Base-by-base conservation (phyloP, 2,797 vertebrate genomes). In the Philypnodon macrostomus region DNA sequence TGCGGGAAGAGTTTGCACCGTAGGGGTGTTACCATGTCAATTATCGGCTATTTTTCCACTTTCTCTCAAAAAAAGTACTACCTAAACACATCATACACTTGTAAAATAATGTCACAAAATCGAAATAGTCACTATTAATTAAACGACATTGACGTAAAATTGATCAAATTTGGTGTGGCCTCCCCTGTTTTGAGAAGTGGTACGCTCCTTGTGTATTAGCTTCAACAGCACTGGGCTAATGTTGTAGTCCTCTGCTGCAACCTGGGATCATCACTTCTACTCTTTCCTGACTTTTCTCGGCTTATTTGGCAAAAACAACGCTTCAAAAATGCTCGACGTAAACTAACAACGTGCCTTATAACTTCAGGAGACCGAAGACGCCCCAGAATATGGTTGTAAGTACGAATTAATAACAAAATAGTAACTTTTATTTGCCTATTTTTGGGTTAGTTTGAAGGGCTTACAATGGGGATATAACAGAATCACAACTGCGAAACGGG, bases 381-480 rank as follows among this genome's bases (percentile, higher is more conserved):
- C 53, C 58, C 69, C 63, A 33, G 62, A 66, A 63, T 56, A 75
- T 81, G 73, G 49, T 67, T 42, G 87, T 89, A 60, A 87, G 87
- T 88, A 40, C 9, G 30, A 48, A 1, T 54, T 23, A 21, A 27
- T 21, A 2, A 1, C 56, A 4, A 31, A 48, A 53, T 51, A 23
- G 12, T 19, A 61, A 66, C 15, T 72, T 66, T 37, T 26, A 13
- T 19, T 47, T 27, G 54, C 58, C 53, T 32, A 16, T 23, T 58
- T 15, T 6, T 14, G 21, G 33, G n/a, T 44, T 41, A 34, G 18
- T 37, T 30, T 8, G 7, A 16, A 1, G 26, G 21, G 13, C 37
- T 19, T 45, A 40, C 23, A 42, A 29, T 39, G 46, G 31, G 58
- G 41, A 31, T 67, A 7, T 6, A 14, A 10, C 40, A 39, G 48